phyloP scores from a whole-genome alignment of 1,140 invertebrate species.

The Bombus waltoni region DNA sequence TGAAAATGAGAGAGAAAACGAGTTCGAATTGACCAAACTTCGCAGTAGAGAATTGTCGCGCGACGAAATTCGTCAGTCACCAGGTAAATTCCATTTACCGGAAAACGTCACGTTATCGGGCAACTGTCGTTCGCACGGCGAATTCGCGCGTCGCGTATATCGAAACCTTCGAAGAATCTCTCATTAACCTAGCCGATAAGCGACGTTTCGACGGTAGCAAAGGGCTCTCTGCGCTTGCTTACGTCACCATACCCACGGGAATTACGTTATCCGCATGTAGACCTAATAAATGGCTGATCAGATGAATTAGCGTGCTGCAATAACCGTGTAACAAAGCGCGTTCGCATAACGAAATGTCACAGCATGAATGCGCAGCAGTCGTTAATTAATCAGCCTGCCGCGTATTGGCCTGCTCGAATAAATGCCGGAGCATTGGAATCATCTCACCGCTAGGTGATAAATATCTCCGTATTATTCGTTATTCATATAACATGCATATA shows the following conservation, averaged over 20 bases:
- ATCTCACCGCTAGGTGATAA: conserved; percentile 30
- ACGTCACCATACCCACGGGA: conserved; percentile 34
- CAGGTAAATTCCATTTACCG: background rate
- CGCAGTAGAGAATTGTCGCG: background rate
- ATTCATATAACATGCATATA: conserved; percentile 29
- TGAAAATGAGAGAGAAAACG: too few relatives aligned
- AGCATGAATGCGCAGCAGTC: conserved; percentile 27
- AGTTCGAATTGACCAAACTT: background rate
- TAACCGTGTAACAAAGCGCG: conserved; percentile 63
- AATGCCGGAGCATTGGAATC: conserved; percentile 43
- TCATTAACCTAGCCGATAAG: conserved; percentile 6
- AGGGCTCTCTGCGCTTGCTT: conserved; percentile 29
- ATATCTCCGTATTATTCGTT: conserved; percentile 42
- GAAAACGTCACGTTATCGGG: background rate
- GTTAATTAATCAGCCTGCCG: conserved; percentile 60
- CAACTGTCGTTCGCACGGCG: background rate
- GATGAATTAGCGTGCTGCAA: conserved; percentile 64
- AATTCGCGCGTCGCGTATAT: background rate
- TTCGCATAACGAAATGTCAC: conserved; percentile 65
- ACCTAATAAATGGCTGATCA: conserved; percentile 66
- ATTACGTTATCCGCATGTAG: conserved; percentile 44
- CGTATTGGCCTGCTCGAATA: conserved; percentile 37
- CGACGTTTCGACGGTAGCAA: background rate
- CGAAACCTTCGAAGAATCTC: conserved; percentile 32
- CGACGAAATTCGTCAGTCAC: background rate